A percentile compares a stretch with the other conserved stretches of the same genome.
These are phyloP conservation scores for Dipus sagitta DNA, from an alignment of 2,797 vertebrate genomes.

Conservation along the genomic window DNA sequence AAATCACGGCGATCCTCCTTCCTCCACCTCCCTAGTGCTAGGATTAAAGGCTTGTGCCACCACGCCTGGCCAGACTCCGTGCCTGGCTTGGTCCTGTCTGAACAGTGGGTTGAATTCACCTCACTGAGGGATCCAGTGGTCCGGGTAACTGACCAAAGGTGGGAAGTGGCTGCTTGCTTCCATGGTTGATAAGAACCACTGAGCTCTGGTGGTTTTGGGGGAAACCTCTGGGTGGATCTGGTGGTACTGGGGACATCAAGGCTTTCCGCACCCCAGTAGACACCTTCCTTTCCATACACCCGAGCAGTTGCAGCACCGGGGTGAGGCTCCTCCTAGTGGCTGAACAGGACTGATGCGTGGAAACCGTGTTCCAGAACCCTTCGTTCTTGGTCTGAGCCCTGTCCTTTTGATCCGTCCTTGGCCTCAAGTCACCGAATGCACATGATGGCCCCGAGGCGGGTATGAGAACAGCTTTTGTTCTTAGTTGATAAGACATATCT, in stretches of 20 bases:
- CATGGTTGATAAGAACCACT: too few species aligned
- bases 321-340: constrained; percentile 55
- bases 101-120: not conserved
- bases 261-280: not conserved
- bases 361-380: not conserved
- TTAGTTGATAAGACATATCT: not conserved
- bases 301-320: too few species aligned
- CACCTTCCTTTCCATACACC: not conserved
- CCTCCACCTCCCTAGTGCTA: too few species aligned
- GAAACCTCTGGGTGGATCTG: not conserved
- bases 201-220: too few species aligned
- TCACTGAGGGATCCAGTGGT: not conserved
- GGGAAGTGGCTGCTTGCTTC: not conserved
- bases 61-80: too few species aligned
- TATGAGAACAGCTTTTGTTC: not conserved
- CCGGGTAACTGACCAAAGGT: not conserved
- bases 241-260: not conserved
- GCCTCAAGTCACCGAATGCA: not conserved
- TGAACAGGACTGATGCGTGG: fast-evolving
- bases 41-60: too few species aligned
- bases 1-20: too few species aligned
- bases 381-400: not conserved
- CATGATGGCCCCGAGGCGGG: not conserved
- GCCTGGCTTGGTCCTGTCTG: not conserved
- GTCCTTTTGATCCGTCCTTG: not conserved